These are phyloP conservation scores for Drosophila erecta DNA, from an alignment of 1,140 invertebrate genomes.

Conservation along the genomic window DNA sequence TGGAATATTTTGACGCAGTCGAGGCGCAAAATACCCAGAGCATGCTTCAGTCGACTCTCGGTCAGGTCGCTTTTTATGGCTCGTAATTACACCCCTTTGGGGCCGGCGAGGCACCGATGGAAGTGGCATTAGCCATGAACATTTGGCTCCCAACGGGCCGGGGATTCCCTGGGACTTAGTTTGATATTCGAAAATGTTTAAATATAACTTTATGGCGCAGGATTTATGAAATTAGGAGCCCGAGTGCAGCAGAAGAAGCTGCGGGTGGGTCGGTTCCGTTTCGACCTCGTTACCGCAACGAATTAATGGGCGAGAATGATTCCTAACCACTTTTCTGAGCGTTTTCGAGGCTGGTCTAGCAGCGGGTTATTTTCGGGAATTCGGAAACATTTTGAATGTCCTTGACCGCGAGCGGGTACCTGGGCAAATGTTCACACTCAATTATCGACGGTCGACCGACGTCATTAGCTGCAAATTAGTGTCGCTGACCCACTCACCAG, in stretches of 20 bases:
- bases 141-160: conserved; percentile 41
- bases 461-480: conserved; percentile 77
- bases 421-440: conserved; percentile 65
- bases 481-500: conserved; percentile 46
- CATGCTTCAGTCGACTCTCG: conserved; percentile 42
- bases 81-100: conserved; percentile 59
- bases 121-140: conserved; percentile 45
- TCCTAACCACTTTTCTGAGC: conserved; percentile 32
- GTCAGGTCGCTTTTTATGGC: conserved; percentile 52
- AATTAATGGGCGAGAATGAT: conserved; percentile 45
- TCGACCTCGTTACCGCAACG: conserved; percentile 48
- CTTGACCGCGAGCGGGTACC: conserved; percentile 35
- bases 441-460: conserved; percentile 78
- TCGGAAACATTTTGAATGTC: conserved; percentile 40
- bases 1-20: conserved; percentile 45
- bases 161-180: conserved; percentile 47
- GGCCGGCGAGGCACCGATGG: conserved; percentile 16
- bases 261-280: neutral
- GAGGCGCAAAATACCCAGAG: conserved; percentile 55
- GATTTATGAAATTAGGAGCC: conserved; percentile 40
- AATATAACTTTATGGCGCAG: conserved; percentile 51
- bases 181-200: conserved; percentile 57
- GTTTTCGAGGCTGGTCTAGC: conserved; percentile 24
- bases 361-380: conserved; percentile 42
- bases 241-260: conserved; percentile 10